Conservation (phyloP, 2,797 vertebrate genomes). For the Arctocebus calabarensis region DNA sequence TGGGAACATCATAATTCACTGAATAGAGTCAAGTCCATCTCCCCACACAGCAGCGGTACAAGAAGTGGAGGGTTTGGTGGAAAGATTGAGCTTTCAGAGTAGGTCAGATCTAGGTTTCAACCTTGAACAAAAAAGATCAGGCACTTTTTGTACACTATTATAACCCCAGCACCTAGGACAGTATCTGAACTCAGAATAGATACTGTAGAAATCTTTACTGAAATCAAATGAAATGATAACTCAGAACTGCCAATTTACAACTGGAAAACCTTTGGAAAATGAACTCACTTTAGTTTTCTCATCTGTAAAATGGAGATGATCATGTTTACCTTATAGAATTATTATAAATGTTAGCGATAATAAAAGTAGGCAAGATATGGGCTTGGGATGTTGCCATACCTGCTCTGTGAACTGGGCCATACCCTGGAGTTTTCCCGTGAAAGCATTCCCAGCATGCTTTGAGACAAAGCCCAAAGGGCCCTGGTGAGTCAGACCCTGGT, state of each 20-base stretch:
- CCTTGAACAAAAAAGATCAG: neutral
- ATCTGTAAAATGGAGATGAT: neutral
- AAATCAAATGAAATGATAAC: neutral
- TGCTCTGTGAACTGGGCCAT: neutral
- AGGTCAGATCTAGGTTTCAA: slow-evolving; percentile 1
- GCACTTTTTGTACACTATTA: neutral
- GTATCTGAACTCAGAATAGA: neutral
- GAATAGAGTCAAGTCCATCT: slow-evolving; percentile 35
- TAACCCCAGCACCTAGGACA: neutral
- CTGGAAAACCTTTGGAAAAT: neutral
- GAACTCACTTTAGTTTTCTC: neutral
- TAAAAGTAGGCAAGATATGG: neutral
- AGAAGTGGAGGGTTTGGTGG: neutral
- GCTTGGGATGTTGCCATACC: neutral
- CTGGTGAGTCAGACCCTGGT: neutral
- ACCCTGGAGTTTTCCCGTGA: neutral
- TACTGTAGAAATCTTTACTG: neutral
- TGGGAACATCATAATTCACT: slow-evolving; percentile 29
- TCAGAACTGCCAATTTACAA: neutral
- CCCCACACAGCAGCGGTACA: neutral
- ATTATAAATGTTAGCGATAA: neutral
- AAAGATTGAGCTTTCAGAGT: neutral
- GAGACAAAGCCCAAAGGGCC: neutral
- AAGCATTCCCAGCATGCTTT: neutral
- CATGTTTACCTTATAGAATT: neutral